A percentile compares a stretch with the other conserved stretches of the same genome.
Evolutionary conservation across 1,140 invertebrate genomes (phyloP).

Genomic region (Cecropterus lyciades): DNA sequence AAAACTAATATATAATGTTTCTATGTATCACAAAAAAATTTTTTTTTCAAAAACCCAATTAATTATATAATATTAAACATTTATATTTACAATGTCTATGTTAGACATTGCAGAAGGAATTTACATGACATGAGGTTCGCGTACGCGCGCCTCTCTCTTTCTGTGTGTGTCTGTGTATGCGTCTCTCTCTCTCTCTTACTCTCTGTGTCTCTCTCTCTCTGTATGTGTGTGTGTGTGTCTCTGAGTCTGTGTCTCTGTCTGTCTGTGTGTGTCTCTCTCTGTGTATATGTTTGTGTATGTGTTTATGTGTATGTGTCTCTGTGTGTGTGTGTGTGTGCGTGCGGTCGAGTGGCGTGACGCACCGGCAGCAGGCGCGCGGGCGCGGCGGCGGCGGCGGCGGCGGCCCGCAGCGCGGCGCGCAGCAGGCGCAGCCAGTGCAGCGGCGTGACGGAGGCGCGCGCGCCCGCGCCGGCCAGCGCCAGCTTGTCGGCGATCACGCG

Average conservation of each 20-base stretch:
- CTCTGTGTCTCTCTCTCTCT: too few species aligned
- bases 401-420: conserved; percentile 83
- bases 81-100: too few species aligned
- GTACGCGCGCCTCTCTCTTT: too few species aligned
- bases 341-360: neutral
- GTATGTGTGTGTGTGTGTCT: too few species aligned
- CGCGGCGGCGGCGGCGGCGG: conserved; percentile 55
- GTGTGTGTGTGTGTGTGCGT: neutral
- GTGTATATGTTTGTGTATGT: neutral
- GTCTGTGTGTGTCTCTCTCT: neutral
- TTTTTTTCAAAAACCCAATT: too few species aligned
- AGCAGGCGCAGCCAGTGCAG: conserved; percentile 88
- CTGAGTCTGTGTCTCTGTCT: neutral
- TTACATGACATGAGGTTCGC: too few species aligned
- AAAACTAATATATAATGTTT: too few species aligned
- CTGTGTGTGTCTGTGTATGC: too few species aligned
- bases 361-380: conserved; percentile 33
- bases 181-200: too few species aligned
- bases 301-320: neutral
- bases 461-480: conserved; percentile 83
- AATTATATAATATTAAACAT: too few species aligned
- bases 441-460: conserved; percentile 85
- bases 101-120: too few species aligned
- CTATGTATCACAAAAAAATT: too few species aligned
- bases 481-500: conserved; percentile 89